A percentile compares a stretch with the other conserved stretches of the same genome.
Evolutionary conservation across 2,113 vertebrate genomes (phyloP).

Genomic region (Coracopsis vasa): DNA sequence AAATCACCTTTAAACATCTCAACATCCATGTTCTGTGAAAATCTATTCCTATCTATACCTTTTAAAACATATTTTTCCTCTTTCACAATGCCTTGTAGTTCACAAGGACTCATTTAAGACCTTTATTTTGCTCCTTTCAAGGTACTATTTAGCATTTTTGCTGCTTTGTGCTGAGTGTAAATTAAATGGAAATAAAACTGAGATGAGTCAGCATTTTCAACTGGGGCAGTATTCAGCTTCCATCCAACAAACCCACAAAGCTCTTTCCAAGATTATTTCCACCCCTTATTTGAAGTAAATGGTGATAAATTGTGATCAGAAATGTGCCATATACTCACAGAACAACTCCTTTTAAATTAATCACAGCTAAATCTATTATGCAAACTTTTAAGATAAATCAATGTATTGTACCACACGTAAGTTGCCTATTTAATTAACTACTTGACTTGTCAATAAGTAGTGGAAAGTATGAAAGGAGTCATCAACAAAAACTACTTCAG

Average conservation of each 20-base stretch:
- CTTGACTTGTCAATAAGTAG: not conserved
- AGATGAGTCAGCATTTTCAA: not conserved
- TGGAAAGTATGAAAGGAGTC: not conserved
- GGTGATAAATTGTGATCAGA: not conserved
- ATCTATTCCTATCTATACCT: not conserved
- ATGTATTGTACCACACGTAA: not conserved
- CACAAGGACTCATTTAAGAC: not conserved
- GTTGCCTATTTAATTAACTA: not conserved
- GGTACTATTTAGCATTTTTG: not conserved
- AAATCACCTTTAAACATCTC: not conserved
- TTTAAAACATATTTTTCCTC: not conserved
- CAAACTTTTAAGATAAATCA: not conserved
- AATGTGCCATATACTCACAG: not conserved
- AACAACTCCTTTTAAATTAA: not conserved
- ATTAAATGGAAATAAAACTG: not conserved
- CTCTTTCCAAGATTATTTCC: not conserved
- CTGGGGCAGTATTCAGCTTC: not conserved
- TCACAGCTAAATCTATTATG: not conserved
- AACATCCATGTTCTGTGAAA: not conserved
- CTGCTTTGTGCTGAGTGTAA: not conserved
- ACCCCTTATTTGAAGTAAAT: not conserved
- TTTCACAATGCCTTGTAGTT: not conserved
- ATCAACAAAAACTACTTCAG: not conserved
- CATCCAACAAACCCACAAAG: not conserved
- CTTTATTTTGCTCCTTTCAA: not conserved